Base-by-base conservation (phyloP, 1,140 invertebrate species). In the Chionoecetes opilio region DNA sequence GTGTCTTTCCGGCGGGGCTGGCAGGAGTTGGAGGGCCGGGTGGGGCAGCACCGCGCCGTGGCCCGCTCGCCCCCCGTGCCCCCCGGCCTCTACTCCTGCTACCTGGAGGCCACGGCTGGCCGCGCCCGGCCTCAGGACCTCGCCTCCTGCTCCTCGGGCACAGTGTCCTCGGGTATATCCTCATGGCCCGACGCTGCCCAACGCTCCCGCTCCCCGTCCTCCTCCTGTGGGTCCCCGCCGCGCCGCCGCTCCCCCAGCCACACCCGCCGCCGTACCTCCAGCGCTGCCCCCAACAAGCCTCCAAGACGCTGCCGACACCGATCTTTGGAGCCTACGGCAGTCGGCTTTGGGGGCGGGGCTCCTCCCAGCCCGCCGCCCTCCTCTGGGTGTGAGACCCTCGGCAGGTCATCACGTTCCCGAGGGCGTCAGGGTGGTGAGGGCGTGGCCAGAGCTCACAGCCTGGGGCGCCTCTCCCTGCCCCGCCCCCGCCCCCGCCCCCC, bases 101-200 rank as follows among this genome's bases (percentile, higher is more conserved):
- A 95, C 85, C 38, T 96, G 86, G 96, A 96, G 84, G 96, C 95
- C 29, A 95, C 92, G 37, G 94, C 95, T 0, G 96, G 96, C 9
- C 94, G 91, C 86, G 35, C 87, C 26, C 88, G 86, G 8, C 95
- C 95, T 34, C 93, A 93, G 35, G 96, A 96, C 38, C 91, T 93
- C 32, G 92, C 96, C 75, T 96, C 96, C 21, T 96, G 93, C 82
- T 96, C 96, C 6, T 96, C 96, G 0, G 95, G 93, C 63, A 95
- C 96, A 11, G n/a, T 94, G 3, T 96, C 96, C 37, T 96, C 96
- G 1, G 96, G 96, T 0, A 41, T 95, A 11, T 93, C 93, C 29
- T 96, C 96, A 3, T 96, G 96, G 95, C 75, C 34, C 21, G 95
- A 87, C 53, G 91, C 88, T 9, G 90, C 92, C 0, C 26, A 35